Conservation (phyloP, 2,797 vertebrate species). For the Chaunax sp. region DNA sequence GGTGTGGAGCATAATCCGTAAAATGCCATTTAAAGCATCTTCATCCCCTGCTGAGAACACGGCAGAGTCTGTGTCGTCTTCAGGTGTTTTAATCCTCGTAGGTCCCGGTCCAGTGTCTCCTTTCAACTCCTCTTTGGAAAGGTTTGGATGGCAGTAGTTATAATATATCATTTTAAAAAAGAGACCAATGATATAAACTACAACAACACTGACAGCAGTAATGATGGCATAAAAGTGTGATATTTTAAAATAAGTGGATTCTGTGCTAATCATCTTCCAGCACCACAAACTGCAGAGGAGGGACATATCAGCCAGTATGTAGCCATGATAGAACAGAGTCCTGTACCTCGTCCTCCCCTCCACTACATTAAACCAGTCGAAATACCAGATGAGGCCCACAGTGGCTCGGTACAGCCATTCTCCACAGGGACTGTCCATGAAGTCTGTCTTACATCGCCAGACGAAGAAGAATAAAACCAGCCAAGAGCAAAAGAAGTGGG, state of each 20-base stretch:
- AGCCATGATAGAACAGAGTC: slow-evolving; percentile 82
- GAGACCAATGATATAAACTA: slow-evolving; percentile 79
- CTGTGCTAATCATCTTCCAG: slow-evolving; percentile 39
- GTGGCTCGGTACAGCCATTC: slow-evolving; percentile 88
- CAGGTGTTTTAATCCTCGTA: accelerated
- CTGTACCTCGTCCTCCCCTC: slow-evolving; percentile 72
- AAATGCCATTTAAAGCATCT: too few relatives aligned
- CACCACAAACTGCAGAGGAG: slow-evolving; percentile 82
- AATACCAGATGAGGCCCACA: slow-evolving; percentile 90
- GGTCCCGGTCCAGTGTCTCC: accelerated
- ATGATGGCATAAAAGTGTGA: neutral
- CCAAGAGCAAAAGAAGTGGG: slow-evolving; percentile 88
- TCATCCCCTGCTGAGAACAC: too few relatives aligned
- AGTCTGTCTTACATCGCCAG: slow-evolving; percentile 79
- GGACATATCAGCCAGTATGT: slow-evolving; percentile 80
- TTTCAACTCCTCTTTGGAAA: neutral
- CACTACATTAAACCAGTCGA: slow-evolving; percentile 89
- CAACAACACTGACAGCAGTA: neutral
- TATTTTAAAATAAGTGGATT: slow-evolving; percentile 7
- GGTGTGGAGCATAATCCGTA: too few relatives aligned
- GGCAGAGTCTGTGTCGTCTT: slow-evolving; percentile 8
- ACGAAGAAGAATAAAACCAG: slow-evolving; percentile 82
- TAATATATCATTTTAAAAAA: slow-evolving; percentile 83
- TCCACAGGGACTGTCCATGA: slow-evolving; percentile 80
- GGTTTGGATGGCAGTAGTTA: slow-evolving; percentile 81